Percentiles rank a stretch among this genome's conserved stretches.
Evolutionary conservation across 64 coral and sea anemone genomes (phyloP).

Genomic region (Hydrozoanthus tunicans): DNA sequence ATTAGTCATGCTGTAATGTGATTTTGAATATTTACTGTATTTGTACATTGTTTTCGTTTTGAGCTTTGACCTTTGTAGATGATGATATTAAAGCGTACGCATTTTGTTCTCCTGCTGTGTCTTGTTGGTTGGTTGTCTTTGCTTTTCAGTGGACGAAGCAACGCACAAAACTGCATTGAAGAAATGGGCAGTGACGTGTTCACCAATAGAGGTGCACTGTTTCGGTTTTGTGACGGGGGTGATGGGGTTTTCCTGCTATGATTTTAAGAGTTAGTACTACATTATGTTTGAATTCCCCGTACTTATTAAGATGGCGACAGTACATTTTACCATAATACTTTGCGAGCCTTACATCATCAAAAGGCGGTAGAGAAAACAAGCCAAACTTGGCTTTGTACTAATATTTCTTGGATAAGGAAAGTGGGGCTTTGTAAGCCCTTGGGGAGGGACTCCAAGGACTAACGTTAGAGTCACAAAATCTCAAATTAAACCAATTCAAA

Average conservation of each 20-base stretch:
- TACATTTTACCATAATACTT: not conserved
- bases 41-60: slow-evolving; percentile 52
- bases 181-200: slow-evolving; percentile 11
- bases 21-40: slow-evolving; percentile 44
- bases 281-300: not conserved
- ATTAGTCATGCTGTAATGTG: slow-evolving; percentile 18
- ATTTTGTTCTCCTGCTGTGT: slow-evolving; percentile 49
- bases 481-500: too few species aligned
- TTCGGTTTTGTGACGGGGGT: not conserved
- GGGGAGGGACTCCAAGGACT: too few species aligned
- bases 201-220: slow-evolving; percentile 44
- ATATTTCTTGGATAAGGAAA: too few species aligned
- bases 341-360: not conserved
- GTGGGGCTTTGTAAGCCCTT: too few species aligned
- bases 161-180: not conserved
- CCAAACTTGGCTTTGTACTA: too few species aligned
- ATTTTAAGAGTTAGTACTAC: not conserved
- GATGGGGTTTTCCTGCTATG: not conserved
- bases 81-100: slow-evolving; percentile 59
- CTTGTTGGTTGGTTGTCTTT: slow-evolving; percentile 26
- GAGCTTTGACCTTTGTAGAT: slow-evolving; percentile 31
- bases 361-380: too few species aligned
- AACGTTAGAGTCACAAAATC: too few species aligned
- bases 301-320: too few species aligned
- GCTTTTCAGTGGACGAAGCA: slow-evolving; percentile 51